Base-by-base conservation (phyloP, 2,113 vertebrate species). In the Melanerpes formicivorus region DNA sequence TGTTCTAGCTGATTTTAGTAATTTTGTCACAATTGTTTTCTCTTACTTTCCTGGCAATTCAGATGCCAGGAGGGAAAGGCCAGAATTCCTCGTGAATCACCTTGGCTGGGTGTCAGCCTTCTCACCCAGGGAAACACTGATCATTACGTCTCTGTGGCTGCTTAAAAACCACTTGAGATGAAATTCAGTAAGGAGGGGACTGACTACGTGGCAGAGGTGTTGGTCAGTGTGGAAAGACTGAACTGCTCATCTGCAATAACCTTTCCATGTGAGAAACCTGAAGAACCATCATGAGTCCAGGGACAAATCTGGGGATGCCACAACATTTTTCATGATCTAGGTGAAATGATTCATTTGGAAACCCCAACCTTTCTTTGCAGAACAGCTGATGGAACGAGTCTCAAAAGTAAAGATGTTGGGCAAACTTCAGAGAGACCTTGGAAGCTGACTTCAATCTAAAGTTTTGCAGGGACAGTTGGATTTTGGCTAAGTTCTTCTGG, bases 401-500 rank as follows among this genome's bases (percentile, higher is more conserved):
- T 94, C 65, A 66, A 67, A 80, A 90, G 37, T 81, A 81, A 64
- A 81, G 46, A 59, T 81, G 15, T 65, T 80, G 92, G 76, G 79
- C 72, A 90, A 40, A 83, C 32, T 84, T 85, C 62, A 78, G 89
- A 64, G 56, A 77, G 64, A 85, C 84, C 50, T 94, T 95, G 76
- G 81, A 87, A 90, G 46, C 5, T 93, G 58, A 80, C 50, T 83
- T 62, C 90, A 94, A 90, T 91, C 82, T 93, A 40, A 92, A 91
- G 18, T 70, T 94, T 91, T 15, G 32, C 18, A 69, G 85, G 34
- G 93, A 81, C 55, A 37, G 75, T 56, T 93, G 76, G 37, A 88
- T 91, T 95, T 91, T 90, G 78, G 55, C 85, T 89, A 75, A 67
- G 56, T 18, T 78, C 46, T 84, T 81, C 58, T 94, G 73, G 40